These are phyloP conservation scores for Drosophila macrothrix DNA, from an alignment of 2,888 invertebrate genomes.

Conservation along the genomic window DNA sequence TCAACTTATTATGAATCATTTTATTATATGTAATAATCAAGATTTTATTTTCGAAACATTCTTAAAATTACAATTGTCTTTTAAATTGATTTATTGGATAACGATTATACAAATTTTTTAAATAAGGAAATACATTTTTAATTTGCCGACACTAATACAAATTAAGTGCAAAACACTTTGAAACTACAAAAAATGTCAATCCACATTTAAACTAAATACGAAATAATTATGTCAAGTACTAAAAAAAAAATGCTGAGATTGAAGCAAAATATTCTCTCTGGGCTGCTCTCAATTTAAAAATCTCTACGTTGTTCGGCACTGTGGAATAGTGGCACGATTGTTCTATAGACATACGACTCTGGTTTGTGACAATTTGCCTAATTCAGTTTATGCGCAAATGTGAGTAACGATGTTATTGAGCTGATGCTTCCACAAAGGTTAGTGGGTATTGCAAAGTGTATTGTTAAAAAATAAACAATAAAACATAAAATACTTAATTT, in stretches of 20 bases:
- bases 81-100: not conserved
- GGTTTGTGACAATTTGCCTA: constrained; percentile 15
- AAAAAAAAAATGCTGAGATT: not conserved
- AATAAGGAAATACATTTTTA: not conserved
- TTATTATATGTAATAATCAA: not conserved
- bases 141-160: not conserved
- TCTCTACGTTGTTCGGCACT: not conserved
- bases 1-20: not conserved
- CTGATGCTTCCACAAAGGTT: not conserved
- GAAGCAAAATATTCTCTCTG: constrained; percentile 6
- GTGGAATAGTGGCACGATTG: constrained; percentile 8
- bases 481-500: not conserved
- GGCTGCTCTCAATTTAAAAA: constrained; percentile 14
- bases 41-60: not conserved
- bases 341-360: not conserved
- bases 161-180: not conserved
- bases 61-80: not conserved
- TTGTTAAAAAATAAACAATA: not conserved
- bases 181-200: not conserved
- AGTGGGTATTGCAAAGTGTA: not conserved
- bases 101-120: not conserved
- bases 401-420: not conserved
- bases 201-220: not conserved
- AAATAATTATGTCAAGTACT: constrained; percentile 10
- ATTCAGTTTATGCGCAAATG: constrained; percentile 7